Percentiles rank a stretch among this genome's conserved stretches.
phyloP scores from a whole-genome alignment of 1,140 invertebrate species.

The Agrilus planipennis region DNA sequence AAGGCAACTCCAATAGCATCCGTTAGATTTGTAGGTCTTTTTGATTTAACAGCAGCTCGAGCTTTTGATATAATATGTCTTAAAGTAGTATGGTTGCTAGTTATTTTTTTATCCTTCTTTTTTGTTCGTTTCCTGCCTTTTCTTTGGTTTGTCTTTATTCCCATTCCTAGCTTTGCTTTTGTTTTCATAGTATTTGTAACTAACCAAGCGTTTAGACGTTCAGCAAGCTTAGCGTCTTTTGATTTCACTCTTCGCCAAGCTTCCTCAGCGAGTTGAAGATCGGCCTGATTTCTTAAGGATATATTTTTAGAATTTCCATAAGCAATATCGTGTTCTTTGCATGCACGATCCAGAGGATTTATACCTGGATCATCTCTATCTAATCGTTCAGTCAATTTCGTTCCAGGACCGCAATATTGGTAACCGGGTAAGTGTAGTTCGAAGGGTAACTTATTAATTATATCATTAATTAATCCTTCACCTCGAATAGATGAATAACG shows the following conservation, averaged over 20 bases:
- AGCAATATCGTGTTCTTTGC: constrained; percentile 35
- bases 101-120: not conserved
- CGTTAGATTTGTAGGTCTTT: not conserved
- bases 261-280: not conserved
- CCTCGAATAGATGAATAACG: no score
- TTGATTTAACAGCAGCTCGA: not conserved
- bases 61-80: not conserved
- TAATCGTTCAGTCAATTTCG: constrained; percentile 34
- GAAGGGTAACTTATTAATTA: constrained; percentile 33
- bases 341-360: constrained; percentile 35
- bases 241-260: not conserved
- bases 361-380: constrained; percentile 32
- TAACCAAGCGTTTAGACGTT: not conserved
- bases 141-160: not conserved
- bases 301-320: constrained; percentile 23
- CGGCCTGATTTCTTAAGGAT: not conserved
- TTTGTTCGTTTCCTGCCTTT: not conserved
- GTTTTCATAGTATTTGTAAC: not conserved
- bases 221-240: not conserved
- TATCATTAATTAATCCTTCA: constrained; percentile 9
- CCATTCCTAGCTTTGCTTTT: not conserved
- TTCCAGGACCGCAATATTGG: constrained; percentile 37
- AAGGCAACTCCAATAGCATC: not conserved
- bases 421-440: constrained; percentile 38
- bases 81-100: not conserved